Percentiles rank a stretch among this genome's conserved stretches.
Evolutionary conservation across 2,797 vertebrate species (phyloP).

Genomic region (Argya squamiceps): DNA sequence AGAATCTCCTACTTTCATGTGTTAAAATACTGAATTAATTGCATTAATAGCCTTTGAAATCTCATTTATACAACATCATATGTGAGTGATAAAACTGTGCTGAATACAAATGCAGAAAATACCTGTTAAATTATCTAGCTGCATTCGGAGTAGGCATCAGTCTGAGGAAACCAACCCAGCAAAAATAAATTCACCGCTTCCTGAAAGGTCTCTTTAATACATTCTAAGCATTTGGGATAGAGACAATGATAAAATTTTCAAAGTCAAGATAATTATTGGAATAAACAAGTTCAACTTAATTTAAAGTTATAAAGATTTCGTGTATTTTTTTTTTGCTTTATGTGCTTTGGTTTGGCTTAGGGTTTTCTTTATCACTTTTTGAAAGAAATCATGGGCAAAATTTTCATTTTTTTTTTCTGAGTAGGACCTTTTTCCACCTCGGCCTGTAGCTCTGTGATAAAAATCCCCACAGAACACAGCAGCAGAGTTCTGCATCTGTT

Average conservation of each 20-base stretch:
- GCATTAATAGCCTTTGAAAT: neutral
- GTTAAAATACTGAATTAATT: neutral
- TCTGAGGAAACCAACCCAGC: neutral
- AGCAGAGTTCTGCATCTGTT: neutral
- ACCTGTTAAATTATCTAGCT: neutral
- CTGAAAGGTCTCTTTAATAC: neutral
- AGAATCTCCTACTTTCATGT: neutral
- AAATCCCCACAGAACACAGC: neutral
- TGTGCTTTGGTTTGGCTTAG: fast-evolving
- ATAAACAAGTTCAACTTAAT: neutral
- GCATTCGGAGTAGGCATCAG: neutral
- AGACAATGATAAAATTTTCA: neutral
- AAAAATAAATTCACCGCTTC: neutral
- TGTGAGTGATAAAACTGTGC: neutral
- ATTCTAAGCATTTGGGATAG: neutral
- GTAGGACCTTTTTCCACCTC: neutral
- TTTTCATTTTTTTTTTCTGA: neutral
- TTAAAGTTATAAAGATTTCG: neutral
- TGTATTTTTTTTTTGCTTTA: neutral
- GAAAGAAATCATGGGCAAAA: neutral
- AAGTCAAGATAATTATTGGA: neutral
- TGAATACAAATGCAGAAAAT: neutral
- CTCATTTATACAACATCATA: neutral
- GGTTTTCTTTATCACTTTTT: fast-evolving
- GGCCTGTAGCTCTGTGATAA: neutral